Evolutionary conservation across 1,140 invertebrate genomes (phyloP), one percentile per base, ranked within the genome.

Genomic region (Anastatus disparis): DNA sequence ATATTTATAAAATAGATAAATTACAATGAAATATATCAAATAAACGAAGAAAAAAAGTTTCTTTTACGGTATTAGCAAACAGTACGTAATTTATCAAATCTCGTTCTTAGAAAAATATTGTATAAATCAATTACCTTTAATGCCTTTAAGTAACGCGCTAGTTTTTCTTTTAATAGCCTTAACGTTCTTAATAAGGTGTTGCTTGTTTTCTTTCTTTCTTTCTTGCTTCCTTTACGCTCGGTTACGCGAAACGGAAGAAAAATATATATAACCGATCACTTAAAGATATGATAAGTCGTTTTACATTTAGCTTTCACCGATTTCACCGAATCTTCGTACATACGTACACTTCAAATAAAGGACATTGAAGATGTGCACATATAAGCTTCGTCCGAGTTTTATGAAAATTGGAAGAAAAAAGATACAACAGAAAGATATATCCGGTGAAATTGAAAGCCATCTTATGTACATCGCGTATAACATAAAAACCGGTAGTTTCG

Each of bases 161-260:
- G 56, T 69, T 59, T 69, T 69, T 69, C 56, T 31, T 27, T 52
- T 61, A 61, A 55, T 63, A 62, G 55, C 38, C 15, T 61, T 20
- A 10, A 29, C 31, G 35, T 42, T 56, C 24, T 31, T 63, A 56
- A 70, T 56, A 58, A 58, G 59, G 26, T 35, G 46, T 35, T 52
- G 29, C n/a, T 9, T 24, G 31, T n/a, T 29, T 35, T 52, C 29
- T 63, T 42, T 40, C 17, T n/a, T n/a, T n/a, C n/a, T n/a, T n/a
- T n/a, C n/a, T n/a, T n/a, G n/a, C n/a, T n/a, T n/a, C 44, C 26
- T 52, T 71, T 50, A 50, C 52, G 63, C 63, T 65, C 63, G 63
- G 63, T 26, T 65, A 52, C 56, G 20, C 62, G 29, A 31, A 35
- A 61, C 52, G 63, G 63, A 17, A 50, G 0, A 59, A 66, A 71